Conservation (phyloP, 1,140 invertebrate genomes). For the Bombus consobrinus region DNA sequence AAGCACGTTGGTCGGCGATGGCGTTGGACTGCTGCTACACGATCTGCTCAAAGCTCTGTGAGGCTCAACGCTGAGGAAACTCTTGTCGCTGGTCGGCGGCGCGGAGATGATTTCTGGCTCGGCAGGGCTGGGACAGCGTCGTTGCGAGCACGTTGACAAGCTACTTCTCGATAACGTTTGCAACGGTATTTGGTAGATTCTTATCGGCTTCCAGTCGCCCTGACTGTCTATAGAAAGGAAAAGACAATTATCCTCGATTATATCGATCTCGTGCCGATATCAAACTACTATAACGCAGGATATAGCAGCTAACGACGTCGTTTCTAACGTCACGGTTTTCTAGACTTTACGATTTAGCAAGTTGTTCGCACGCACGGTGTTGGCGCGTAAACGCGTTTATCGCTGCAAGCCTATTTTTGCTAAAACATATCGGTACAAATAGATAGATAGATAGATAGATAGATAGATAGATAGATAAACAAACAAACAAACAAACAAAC, state of each 20-base stretch:
- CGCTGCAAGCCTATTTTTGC: too few species aligned
- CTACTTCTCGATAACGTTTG: slow-evolving; percentile 76
- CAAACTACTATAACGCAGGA: too few species aligned
- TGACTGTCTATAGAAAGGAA: slow-evolving; percentile 60
- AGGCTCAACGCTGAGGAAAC: slow-evolving; percentile 75
- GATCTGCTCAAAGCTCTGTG: slow-evolving; percentile 80
- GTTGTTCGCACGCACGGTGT: too few species aligned
- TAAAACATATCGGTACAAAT: too few species aligned
- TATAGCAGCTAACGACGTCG: too few species aligned
- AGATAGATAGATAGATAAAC: too few species aligned
- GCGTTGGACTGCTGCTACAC: slow-evolving; percentile 83
- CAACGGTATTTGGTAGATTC: slow-evolving; percentile 84
- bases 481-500: too few species aligned
- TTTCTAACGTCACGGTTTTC: too few species aligned
- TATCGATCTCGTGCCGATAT: too few species aligned
- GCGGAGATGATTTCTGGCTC: slow-evolving; percentile 71
- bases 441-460: too few species aligned
- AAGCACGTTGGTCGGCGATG: slow-evolving; percentile 58
- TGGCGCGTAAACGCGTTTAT: too few species aligned
- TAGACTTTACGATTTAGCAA: too few species aligned
- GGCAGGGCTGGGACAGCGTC: slow-evolving; percentile 70
- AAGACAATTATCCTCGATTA: not conserved
- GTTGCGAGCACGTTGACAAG: slow-evolving; percentile 65
- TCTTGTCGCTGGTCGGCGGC: slow-evolving; percentile 64
- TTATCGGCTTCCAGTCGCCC: slow-evolving; percentile 80